These are phyloP conservation scores for Theonella swinhoei DNA, from an alignment of 37 sponge, comb jelly and placozoan species.

Conservation along the genomic window DNA sequence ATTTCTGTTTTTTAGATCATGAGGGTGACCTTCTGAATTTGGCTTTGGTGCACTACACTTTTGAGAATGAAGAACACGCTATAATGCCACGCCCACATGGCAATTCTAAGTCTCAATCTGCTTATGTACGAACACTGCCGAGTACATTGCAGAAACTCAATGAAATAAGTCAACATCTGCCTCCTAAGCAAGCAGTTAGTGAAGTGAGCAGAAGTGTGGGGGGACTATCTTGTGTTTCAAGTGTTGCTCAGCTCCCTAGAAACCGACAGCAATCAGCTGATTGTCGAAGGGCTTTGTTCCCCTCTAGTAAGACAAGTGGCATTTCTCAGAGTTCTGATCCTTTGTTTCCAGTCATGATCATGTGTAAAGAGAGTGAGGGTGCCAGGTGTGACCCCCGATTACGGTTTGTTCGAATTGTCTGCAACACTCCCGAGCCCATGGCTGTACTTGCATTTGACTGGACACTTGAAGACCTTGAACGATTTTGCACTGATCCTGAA, in stretches of 20 bases:
- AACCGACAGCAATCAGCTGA: slow-evolving; percentile 29
- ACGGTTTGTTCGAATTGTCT: slow-evolving; percentile 39
- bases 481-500: slow-evolving; percentile 20
- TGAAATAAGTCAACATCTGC: not conserved
- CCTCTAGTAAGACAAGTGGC: too few species aligned
- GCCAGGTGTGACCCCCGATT: not conserved
- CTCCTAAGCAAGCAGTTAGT: slow-evolving; percentile 17
- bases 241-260: slow-evolving; percentile 15
- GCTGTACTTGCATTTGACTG: slow-evolving; percentile 37
- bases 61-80: slow-evolving; percentile 6
- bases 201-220: not conserved
- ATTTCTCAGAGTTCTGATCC: slow-evolving; percentile 14
- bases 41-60: slow-evolving; percentile 19
- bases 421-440: slow-evolving; percentile 12
- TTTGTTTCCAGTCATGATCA: slow-evolving; percentile 19
- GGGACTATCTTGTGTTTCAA: not conserved
- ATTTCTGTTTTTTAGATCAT: too few species aligned
- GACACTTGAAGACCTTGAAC: slow-evolving; percentile 25
- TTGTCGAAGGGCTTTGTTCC: not conserved
- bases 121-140: slow-evolving; percentile 32
- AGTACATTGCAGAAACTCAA: slow-evolving; percentile 10
- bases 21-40: slow-evolving; percentile 15
- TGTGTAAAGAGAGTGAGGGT: slow-evolving; percentile 45
- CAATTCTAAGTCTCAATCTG: not conserved
- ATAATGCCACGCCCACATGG: slow-evolving; percentile 22